phyloP scores from a whole-genome alignment of 2,888 invertebrate genomes.

The Chouioia cunea region DNA sequence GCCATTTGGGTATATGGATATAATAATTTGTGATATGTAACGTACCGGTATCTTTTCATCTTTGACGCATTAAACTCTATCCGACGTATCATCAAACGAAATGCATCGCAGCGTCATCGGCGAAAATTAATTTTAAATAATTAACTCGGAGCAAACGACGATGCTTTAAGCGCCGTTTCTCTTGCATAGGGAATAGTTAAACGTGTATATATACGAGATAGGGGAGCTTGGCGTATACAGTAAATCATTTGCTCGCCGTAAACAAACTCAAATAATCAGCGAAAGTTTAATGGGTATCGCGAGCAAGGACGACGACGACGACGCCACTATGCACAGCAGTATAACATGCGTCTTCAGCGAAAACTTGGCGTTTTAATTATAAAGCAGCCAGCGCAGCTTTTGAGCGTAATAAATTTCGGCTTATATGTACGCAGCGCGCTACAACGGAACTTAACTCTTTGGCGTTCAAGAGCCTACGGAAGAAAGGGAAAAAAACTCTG shows the following conservation, averaged over 20 bases:
- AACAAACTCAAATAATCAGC: conserved; percentile 43
- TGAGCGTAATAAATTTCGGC: conserved; percentile 28
- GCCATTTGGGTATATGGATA: too few species aligned
- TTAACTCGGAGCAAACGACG: neutral
- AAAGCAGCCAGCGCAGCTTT: conserved; percentile 19
- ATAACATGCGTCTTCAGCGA: neutral
- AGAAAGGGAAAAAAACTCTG: too few species aligned
- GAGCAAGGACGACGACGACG: neutral
- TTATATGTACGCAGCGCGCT: neutral
- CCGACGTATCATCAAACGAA: too few species aligned
- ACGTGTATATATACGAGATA: too few species aligned
- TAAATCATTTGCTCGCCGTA: conserved; percentile 16
- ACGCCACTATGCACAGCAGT: neutral
- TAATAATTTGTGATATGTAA: too few species aligned
- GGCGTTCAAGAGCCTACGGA: too few species aligned
- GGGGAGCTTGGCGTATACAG: too few species aligned
- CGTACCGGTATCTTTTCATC: too few species aligned
- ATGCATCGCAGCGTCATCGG: neutral
- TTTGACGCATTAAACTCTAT: too few species aligned
- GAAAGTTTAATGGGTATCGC: conserved; percentile 34
- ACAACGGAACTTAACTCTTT: too few species aligned
- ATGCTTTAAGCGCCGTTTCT: too few species aligned
- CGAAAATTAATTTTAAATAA: conserved; percentile 6
- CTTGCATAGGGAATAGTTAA: too few species aligned
- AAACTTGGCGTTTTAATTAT: conserved; percentile 36